Evolutionary conservation across 2,888 invertebrate species (phyloP), one percentile per base, ranked within the genome.

Genomic region (Eubasilissa splendida): DNA sequence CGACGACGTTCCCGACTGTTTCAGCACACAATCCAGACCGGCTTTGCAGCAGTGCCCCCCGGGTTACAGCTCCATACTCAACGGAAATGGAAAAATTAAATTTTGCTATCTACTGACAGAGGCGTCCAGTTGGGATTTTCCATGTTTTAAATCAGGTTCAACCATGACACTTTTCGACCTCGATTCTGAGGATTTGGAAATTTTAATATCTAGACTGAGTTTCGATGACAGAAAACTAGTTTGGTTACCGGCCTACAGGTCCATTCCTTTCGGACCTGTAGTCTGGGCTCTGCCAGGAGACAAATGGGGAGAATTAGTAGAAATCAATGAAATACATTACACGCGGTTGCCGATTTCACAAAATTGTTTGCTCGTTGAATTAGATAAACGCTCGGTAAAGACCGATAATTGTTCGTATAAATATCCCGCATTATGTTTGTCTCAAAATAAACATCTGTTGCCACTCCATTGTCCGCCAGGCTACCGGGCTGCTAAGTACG

Each of bases 211-310:
- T 59, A 87, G 87, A 10, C 59, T 78, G 11, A 53, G 14, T 4
- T 82, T 83, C n/a, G 82, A 82, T 2, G 85, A 86, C 54, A 77
- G 82, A 8, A 80, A 42, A 0, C 80, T 84, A 50, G 87, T 91
- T 79, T 92, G 92, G 92, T 84, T 92, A 77, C 92, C 92, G 14
- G 88, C 89, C 3, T 87, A 87, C 66, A 87, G 91, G 59, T 84
- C 85, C n/a, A 88, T 87, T 73, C 83, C 86, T 56, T 90, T 89
- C 83, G 87, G 88, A 80, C 90, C 91, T 31, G 84, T 90, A 14
- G 86, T 88, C 8, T 90, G 91, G 89, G 86, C 86, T 31, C 88
- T 91, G 78, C 91, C 92, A 0, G 92, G 92, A 4, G 82, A 85
- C 75, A 82, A 83, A 22, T 88, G 87, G 87, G 86, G 86, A 50